phyloP scores from a whole-genome alignment of 1,140 invertebrate species.

The Reticulitermes speratus region DNA sequence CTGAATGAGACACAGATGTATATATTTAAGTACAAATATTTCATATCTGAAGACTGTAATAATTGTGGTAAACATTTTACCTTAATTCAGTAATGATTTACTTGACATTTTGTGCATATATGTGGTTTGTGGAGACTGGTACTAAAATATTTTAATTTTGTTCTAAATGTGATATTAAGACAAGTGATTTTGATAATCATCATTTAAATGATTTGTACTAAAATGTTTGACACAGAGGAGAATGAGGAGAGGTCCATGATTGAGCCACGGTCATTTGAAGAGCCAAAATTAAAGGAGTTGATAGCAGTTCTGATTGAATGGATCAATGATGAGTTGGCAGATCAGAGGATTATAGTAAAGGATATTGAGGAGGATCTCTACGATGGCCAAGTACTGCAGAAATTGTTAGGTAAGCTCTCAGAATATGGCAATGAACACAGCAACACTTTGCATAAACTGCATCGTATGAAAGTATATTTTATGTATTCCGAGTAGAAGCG shows the following conservation, averaged over 20 bases:
- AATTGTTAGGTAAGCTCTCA: conserved; percentile 72
- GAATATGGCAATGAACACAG: too few relatives aligned
- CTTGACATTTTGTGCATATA: neutral
- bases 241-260: conserved; percentile 97
- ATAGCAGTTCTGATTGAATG: conserved; percentile 91
- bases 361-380: conserved; percentile 96
- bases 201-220: neutral
- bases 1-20: too few relatives aligned
- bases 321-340: conserved; percentile 98
- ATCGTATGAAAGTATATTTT: too few relatives aligned
- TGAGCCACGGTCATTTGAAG: conserved; percentile 81
- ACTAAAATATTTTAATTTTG: neutral
- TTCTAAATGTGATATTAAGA: too few relatives aligned
- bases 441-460: neutral
- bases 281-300: conserved; percentile 84
- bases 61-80: neutral
- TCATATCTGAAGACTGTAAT: neutral
- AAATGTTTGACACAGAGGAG: conserved; percentile 65
- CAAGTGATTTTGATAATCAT: too few relatives aligned
- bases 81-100: neutral
- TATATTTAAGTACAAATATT: conserved; percentile 29
- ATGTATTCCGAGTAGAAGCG: too few relatives aligned
- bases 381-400: conserved; percentile 97
- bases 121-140: neutral
- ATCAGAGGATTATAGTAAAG: conserved; percentile 96